phyloP scores from a whole-genome alignment of 2,113 vertebrate species.

The Muntiacus reevesi region DNA sequence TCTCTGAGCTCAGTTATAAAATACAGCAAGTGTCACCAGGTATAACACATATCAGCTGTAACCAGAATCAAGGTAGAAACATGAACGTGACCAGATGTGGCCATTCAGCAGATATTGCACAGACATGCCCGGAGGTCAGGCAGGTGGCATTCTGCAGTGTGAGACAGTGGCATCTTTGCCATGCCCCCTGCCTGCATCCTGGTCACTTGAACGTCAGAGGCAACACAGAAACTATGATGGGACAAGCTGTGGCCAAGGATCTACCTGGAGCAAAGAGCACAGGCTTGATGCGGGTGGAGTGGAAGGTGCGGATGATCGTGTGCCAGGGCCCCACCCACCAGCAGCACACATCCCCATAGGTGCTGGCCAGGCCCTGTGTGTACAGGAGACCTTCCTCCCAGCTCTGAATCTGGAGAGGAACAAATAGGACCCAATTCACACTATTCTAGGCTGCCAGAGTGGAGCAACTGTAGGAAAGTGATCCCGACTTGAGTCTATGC shows the following conservation, averaged over 20 bases:
- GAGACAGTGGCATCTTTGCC: not conserved
- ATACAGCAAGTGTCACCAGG: not conserved
- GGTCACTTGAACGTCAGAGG: not conserved
- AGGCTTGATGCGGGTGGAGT: conserved; percentile 84
- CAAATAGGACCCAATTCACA: not conserved
- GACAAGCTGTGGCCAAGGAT: not conserved
- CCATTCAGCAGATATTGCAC: not conserved
- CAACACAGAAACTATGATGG: not conserved
- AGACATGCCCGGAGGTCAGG: not conserved
- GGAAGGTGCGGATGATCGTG: conserved; percentile 84
- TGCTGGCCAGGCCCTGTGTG: not conserved
- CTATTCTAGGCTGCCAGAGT: not conserved
- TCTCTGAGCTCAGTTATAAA: not conserved
- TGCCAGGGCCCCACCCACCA: conserved; percentile 62
- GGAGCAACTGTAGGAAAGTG: not conserved
- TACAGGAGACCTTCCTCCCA: conserved; percentile 41
- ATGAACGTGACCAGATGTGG: not conserved
- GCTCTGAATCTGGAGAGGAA: conserved; percentile 20
- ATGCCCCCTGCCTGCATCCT: not conserved
- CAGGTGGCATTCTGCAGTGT: not conserved
- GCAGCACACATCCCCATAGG: conserved; percentile 17
- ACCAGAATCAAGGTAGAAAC: not conserved
- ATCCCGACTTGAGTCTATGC: not conserved
- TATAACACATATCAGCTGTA: too few relatives aligned
- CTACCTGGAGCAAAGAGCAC: conserved; percentile 79